A percentile compares a stretch with the other conserved stretches of the same genome.
Evolutionary conservation across 1,140 invertebrate genomes (phyloP).

Genomic region (Drosophila suzukii): DNA sequence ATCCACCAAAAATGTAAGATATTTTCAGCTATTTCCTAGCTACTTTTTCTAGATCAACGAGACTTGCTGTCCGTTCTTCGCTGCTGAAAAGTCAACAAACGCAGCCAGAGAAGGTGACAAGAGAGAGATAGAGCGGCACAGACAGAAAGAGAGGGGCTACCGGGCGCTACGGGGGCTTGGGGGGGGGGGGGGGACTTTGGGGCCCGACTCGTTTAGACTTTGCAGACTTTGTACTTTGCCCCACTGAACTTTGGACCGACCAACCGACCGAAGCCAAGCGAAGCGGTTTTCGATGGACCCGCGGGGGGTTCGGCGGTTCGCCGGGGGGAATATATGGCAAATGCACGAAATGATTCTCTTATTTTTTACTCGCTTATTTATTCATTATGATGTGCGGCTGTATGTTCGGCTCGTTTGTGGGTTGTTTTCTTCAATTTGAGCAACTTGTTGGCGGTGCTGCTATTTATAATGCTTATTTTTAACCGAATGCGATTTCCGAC

Average conservation of each 20-base stretch:
- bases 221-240: conserved; percentile 84
- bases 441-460: conserved; percentile 12
- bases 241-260: conserved; percentile 78
- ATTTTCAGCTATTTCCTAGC: conserved; percentile 2
- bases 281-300: conserved; percentile 26
- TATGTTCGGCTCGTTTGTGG: conserved; percentile 5
- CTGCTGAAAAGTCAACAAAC: conserved; percentile 63
- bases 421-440: conserved; percentile 37
- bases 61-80: not conserved
- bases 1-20: not conserved
- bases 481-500: conserved; percentile 42
- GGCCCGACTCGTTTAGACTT: conserved; percentile 47
- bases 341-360: conserved; percentile 51
- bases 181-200: not conserved
- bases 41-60: not conserved
- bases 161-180: not conserved
- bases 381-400: conserved; percentile 26
- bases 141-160: not conserved
- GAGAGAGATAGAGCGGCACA: conserved; percentile 15
- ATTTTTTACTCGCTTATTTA: conserved; percentile 38
- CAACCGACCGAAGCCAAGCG: conserved; percentile 22
- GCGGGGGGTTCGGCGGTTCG: not conserved
- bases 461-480: conserved; percentile 57
- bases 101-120: conserved; percentile 12
- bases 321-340: conserved; percentile 28